Base-by-base conservation (phyloP, 2,797 vertebrate species). In the Balearica regulorum region DNA sequence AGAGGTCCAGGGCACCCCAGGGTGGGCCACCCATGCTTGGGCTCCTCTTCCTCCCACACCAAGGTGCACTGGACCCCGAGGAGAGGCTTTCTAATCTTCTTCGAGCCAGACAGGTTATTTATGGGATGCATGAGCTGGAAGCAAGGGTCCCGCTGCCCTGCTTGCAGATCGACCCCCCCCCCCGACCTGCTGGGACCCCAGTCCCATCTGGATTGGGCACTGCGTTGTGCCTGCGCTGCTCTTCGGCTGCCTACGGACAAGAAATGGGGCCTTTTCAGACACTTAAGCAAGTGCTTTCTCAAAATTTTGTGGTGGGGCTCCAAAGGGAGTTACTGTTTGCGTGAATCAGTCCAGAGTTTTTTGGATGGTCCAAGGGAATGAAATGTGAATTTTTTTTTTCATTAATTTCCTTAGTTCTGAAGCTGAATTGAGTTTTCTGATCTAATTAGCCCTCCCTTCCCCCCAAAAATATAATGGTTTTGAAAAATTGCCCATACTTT, bases 381-480 rank as follows among this genome's bases (percentile, higher is more conserved):
- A 85, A 85, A 87, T 25, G 25, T 33, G 41, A 79, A 15, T 7
- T 25, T 61, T 31, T 11, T 18, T 35, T 73, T 54, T 51, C 43
- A 73, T 53, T 49, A 29, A 49, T 39, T 89, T 91, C 43, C 48
- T 80, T 51, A 44, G 26, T 76, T 94, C 76, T 79, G 48, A 94
- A 90, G 70, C 55, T 54, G 72, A 94, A 73, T 19, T 33, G 49
- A 48, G 57, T 79, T 73, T 83, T 62, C 68, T 39, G 37, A 95
- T 84, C 37, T 60, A 90, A 82, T 83, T 71, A 78, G 43, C 53
- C 57, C 43, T 96, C 58, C 35, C 48, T 83, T 81, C 79, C 65
- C 82, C 72, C 65, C 76, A 85, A 90, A 82, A 89, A 81, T 37
- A 77, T 16, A 91, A 69, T 21, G 26, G 31, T 51, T 86, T 88